Percentiles rank a stretch among this genome's conserved stretches.
These are phyloP conservation scores for Lonchura striata DNA, from an alignment of 2,113 vertebrate genomes.

Conservation along the genomic window DNA sequence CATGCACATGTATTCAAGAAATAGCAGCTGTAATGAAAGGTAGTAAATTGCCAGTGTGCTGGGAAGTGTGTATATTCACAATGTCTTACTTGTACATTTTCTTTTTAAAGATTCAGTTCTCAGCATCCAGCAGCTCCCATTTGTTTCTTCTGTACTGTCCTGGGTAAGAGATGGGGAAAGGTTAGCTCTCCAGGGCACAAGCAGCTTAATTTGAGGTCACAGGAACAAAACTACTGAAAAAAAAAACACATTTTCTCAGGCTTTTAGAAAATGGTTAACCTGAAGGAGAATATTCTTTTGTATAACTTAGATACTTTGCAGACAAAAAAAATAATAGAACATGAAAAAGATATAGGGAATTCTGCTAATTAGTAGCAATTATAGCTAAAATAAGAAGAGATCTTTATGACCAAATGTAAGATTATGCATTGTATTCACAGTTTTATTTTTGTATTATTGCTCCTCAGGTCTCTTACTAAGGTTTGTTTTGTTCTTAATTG, in stretches of 20 bases:
- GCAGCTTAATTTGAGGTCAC: background rate
- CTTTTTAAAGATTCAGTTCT: background rate
- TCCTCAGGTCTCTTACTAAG: background rate
- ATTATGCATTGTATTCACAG: background rate
- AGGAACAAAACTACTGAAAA: background rate
- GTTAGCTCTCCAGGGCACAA: background rate
- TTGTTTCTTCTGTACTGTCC: background rate
- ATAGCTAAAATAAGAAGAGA: background rate
- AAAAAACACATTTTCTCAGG: background rate
- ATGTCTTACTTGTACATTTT: background rate
- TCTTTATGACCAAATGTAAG: background rate
- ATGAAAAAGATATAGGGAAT: background rate
- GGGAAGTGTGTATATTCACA: background rate
- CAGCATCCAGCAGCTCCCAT: background rate
- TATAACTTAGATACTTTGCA: background rate
- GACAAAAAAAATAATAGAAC: background rate
- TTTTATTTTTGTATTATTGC: slow-evolving; percentile 13
- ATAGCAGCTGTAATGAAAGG: background rate
- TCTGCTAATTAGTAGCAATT: slow-evolving; percentile 12
- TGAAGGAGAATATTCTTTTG: background rate
- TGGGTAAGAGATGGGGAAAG: background rate
- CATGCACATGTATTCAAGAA: background rate
- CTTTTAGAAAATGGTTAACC: background rate
- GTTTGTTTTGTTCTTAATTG: slow-evolving; percentile 24
- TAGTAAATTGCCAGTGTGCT: background rate